phyloP scores from a whole-genome alignment of 2,888 invertebrate species.

The Ophioninae sp. region DNA sequence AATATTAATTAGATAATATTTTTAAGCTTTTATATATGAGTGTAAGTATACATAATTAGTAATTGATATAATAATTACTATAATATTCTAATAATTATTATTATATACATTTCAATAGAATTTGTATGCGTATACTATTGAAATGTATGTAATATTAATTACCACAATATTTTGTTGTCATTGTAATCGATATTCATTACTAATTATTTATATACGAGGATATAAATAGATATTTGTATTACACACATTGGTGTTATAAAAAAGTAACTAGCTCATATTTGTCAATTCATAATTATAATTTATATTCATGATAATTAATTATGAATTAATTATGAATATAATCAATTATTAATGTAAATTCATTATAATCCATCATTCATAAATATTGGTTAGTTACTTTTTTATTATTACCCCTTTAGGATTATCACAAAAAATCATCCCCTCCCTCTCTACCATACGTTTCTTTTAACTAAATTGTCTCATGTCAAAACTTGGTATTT shows the following conservation, averaged over 20 bases:
- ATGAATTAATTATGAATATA: too few species aligned
- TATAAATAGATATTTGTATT: not conserved
- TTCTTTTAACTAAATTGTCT: too few species aligned
- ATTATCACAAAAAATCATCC: too few species aligned
- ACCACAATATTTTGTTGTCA: not conserved
- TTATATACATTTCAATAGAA: not conserved
- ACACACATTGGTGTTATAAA: not conserved
- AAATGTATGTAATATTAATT: not conserved
- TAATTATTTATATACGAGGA: not conserved
- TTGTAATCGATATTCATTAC: not conserved
- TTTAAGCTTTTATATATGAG: not conserved
- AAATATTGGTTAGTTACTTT: too few species aligned
- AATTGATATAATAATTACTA: not conserved
- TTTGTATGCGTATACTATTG: not conserved
- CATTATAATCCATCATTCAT: too few species aligned
- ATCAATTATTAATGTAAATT: too few species aligned
- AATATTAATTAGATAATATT: constrained; percentile 2
- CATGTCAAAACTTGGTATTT: too few species aligned
- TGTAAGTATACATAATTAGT: not conserved
- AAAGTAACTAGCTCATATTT: too few species aligned
- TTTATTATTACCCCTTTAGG: too few species aligned
- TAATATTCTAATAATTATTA: not conserved
- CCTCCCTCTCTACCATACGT: too few species aligned
- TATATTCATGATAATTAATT: too few species aligned
- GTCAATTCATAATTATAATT: too few species aligned